These are phyloP conservation scores for Drosophila mojavensis DNA, from an alignment of 1,140 invertebrate species.

Conservation along the genomic window DNA sequence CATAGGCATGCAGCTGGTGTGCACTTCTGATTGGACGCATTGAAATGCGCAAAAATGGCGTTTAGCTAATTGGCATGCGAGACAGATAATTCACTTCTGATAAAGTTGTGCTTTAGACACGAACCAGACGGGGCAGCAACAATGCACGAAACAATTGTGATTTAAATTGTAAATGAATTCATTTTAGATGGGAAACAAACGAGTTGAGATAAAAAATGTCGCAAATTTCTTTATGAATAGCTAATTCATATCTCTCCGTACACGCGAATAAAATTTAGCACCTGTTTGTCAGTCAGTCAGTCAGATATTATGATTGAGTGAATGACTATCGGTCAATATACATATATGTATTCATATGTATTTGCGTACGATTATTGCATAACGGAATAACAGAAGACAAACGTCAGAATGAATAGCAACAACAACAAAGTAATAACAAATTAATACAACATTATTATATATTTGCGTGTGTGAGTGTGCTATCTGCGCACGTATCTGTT, in stretches of 20 bases:
- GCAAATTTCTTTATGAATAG: background rate
- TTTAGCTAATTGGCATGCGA: constrained; percentile 34
- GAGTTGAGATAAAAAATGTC: constrained; percentile 16
- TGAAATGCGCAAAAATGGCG: constrained; percentile 49
- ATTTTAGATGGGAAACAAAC: background rate
- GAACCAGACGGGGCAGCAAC: constrained; percentile 23
- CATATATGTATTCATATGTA: too few relatives aligned
- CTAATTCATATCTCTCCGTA: constrained; percentile 4
- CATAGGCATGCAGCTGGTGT: constrained; percentile 22
- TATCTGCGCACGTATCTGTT: constrained; percentile 76
- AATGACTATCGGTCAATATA: constrained; percentile 19
- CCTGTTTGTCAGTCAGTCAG: constrained; percentile 16
- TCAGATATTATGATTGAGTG: constrained; percentile 10
- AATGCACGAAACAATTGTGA: constrained; percentile 5
- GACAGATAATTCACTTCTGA: constrained; percentile 12
- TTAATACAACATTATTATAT: constrained; percentile 23
- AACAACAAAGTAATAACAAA: constrained; percentile 36
- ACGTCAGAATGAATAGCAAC: constrained; percentile 42
- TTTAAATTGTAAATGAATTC: constrained; percentile 40
- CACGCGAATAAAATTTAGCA: constrained; percentile 4
- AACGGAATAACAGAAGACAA: constrained; percentile 37
- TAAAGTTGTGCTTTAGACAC: constrained; percentile 27
- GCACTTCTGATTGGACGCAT: constrained; percentile 39
- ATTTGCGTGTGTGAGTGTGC: constrained; percentile 27
- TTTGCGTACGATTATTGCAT: constrained; percentile 37